These are phyloP conservation scores for Drosophila lini DNA, from an alignment of 1,140 invertebrate genomes.

Conservation along the genomic window DNA sequence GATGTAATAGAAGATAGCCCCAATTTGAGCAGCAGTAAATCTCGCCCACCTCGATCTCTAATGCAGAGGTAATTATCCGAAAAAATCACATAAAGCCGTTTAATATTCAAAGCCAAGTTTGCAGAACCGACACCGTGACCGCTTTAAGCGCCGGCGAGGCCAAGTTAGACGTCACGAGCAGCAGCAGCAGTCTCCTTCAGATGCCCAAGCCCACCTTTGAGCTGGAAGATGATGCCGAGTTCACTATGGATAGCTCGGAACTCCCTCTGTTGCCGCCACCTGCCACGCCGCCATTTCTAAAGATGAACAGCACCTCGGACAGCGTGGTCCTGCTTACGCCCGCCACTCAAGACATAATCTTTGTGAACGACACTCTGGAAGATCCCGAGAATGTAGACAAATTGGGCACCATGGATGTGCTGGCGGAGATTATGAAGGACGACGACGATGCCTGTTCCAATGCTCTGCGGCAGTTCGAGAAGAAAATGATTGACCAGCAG, in stretches of 20 bases:
- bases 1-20: conserved; percentile 72
- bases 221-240: conserved; percentile 40
- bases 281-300: conserved; percentile 27
- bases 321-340: conserved; percentile 69
- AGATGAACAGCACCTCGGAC: conserved; percentile 28
- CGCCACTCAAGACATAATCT: conserved; percentile 73
- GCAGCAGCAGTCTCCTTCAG: conserved; percentile 5
- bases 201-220: conserved; percentile 42
- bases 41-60: conserved; percentile 50
- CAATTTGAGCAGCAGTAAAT: conserved; percentile 44
- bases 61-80: conserved; percentile 50
- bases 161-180: conserved; percentile 1
- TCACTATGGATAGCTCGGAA: not conserved
- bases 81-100: not conserved
- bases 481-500: conserved; percentile 48
- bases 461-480: conserved; percentile 44
- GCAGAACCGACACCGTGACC: conserved; percentile 55
- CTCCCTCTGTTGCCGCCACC: conserved; percentile 26
- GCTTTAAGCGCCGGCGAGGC: conserved; percentile 23
- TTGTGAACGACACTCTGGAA: conserved; percentile 62
- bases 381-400: conserved; percentile 38
- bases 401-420: conserved; percentile 66
- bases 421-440: conserved; percentile 62
- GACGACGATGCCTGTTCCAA: conserved; percentile 55
- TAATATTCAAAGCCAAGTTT: conserved; percentile 52